Evolutionary conservation across 2,888 invertebrate genomes (phyloP).

Genomic region (Liopterus haemorrhoidalis): DNA sequence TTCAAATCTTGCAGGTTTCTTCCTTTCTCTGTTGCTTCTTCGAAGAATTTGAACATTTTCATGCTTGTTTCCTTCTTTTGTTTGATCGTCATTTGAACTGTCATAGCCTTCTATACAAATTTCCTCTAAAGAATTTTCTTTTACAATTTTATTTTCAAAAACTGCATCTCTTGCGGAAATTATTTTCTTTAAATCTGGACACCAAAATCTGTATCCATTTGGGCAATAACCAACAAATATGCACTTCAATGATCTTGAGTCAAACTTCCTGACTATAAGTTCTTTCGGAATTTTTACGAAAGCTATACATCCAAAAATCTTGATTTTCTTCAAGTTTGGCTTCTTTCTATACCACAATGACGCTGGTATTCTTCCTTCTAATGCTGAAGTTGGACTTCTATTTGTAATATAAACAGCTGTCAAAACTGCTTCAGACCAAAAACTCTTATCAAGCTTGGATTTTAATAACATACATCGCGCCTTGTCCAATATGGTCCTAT

Average conservation of each 20-base stretch:
- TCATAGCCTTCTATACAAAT: no score
- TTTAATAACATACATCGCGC: constrained; percentile 37
- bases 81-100: no score
- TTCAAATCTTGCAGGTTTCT: no score
- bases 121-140: no score
- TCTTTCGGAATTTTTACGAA: constrained; percentile 17
- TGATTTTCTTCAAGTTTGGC: constrained; percentile 35
- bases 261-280: constrained; percentile 17
- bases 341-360: constrained; percentile 38
- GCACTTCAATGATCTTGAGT: constrained; percentile 10
- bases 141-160: no score
- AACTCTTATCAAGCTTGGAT: constrained; percentile 35
- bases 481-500: constrained; percentile 37
- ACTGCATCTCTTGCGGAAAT: constrained; percentile 28
- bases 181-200: constrained; percentile 23
- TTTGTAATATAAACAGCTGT: constrained; percentile 39
- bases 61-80: no score
- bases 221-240: constrained; percentile 20
- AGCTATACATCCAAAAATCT: constrained; percentile 34
- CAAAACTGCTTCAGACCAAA: constrained; percentile 40
- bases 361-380: constrained; percentile 38
- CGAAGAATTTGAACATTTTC: no score
- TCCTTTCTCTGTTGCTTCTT: no score
- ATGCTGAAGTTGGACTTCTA: constrained; percentile 36
- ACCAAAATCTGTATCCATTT: constrained; percentile 31